A percentile compares a stretch with the other conserved stretches of the same genome.
These are phyloP conservation scores for Tinea pellionella DNA, from an alignment of 2,888 invertebrate species.

Conservation along the genomic window DNA sequence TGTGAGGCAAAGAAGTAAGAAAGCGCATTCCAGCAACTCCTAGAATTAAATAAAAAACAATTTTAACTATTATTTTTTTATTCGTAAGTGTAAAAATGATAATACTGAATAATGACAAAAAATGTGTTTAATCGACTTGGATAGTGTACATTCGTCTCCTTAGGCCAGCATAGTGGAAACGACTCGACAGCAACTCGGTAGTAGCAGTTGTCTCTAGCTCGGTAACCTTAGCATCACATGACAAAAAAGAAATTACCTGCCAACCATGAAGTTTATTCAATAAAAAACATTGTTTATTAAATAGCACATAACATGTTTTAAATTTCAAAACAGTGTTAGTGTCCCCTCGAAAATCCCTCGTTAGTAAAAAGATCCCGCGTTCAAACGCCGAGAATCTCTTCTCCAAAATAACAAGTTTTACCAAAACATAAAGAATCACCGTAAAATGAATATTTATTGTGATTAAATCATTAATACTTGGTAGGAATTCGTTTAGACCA, in stretches of 20 bases:
- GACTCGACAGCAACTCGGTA: no score
- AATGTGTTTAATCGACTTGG: no score
- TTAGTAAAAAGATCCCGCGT: background rate
- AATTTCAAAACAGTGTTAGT: background rate
- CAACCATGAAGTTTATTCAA: slow-evolving; percentile 4
- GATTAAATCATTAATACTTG: slow-evolving; percentile 4
- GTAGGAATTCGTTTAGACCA: background rate
- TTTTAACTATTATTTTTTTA: no score
- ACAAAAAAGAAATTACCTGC: background rate
- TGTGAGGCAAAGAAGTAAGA: background rate
- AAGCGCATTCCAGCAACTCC: slow-evolving; percentile 4
- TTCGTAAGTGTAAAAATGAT: no score
- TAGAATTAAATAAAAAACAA: background rate
- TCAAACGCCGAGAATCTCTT: background rate
- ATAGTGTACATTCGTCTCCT: no score
- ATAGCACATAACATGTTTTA: background rate
- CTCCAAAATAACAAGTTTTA: background rate
- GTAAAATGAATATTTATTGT: slow-evolving; percentile 8
- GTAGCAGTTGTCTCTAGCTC: no score
- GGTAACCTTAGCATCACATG: no score
- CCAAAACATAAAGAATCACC: background rate
- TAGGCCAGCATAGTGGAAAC: no score
- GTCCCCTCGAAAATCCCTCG: background rate
- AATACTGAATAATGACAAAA: no score
- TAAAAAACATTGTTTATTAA: slow-evolving; percentile 5